A percentile compares a stretch with the other conserved stretches of the same genome.
Evolutionary conservation across 2,797 vertebrate genomes (phyloP).

Genomic region (Brachyrhaphis roseni): DNA sequence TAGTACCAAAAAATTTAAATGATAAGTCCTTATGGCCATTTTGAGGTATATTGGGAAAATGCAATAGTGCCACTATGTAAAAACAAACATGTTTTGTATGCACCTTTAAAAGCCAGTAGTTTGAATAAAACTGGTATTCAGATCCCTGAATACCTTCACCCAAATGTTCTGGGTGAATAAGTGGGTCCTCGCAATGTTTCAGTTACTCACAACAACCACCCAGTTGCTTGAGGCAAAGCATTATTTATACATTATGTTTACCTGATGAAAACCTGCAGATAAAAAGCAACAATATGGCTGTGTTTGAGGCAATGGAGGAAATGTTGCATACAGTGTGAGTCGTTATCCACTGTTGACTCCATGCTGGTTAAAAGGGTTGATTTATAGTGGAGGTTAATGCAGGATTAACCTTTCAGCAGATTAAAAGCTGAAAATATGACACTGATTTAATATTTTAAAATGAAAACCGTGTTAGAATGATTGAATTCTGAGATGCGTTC

Average conservation of each 20-base stretch:
- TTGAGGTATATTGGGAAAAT: too few species aligned
- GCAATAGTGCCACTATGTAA: not conserved
- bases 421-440: constrained; percentile 11
- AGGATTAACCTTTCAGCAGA: constrained; percentile 1
- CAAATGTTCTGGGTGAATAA: not conserved
- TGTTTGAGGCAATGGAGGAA: not conserved
- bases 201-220: not conserved
- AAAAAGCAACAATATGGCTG: not conserved
- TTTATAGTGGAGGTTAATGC: constrained; percentile 4
- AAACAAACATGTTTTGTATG: not conserved
- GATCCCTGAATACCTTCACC: too few species aligned
- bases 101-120: not conserved
- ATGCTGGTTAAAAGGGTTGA: constrained; percentile 1
- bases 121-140: not conserved
- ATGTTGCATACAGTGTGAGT: not conserved
- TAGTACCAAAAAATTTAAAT: too few species aligned
- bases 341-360: not conserved
- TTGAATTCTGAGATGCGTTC: not conserved
- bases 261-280: not conserved
- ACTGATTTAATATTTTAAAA: not conserved
- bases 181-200: not conserved
- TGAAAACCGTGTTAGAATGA: not conserved
- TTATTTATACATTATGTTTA: not conserved
- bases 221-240: not conserved
- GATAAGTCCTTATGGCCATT: too few species aligned